Conservation (phyloP, 2,888 invertebrate species). For the Acanthoscelides obtectus region DNA sequence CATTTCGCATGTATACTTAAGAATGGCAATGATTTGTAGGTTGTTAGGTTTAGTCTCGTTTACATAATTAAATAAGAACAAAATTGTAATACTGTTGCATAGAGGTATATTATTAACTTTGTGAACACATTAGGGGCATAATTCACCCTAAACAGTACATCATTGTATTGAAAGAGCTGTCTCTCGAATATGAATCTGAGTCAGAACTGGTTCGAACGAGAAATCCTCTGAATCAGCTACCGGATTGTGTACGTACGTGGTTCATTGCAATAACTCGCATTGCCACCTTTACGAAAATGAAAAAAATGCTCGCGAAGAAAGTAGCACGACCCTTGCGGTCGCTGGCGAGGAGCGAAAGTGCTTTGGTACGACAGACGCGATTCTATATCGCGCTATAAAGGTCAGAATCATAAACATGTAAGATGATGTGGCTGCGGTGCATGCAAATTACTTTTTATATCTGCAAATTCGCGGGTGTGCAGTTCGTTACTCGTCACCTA, state of each 20-base stretch:
- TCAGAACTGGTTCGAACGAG: background rate
- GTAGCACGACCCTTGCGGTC: background rate
- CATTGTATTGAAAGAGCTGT: no score
- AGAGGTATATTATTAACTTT: no score
- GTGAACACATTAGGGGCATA: no score
- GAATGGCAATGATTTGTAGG: no score
- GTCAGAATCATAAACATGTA: background rate
- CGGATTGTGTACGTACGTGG: background rate
- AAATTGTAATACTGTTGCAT: no score
- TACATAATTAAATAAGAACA: no score
- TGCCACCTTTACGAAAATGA: background rate
- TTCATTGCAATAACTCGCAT: background rate
- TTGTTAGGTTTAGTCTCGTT: no score
- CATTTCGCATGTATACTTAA: no score
- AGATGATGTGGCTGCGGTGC: background rate
- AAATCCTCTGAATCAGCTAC: background rate
- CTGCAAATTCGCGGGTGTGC: background rate
- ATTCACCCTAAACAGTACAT: no score
- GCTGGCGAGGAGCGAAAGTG: background rate
- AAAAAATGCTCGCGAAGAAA: background rate
- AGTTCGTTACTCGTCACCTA: background rate
- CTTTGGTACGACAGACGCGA: background rate
- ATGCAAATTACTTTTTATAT: background rate
- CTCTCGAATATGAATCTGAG: no score
- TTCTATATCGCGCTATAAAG: background rate